Evolutionary conservation across 2,113 vertebrate species (phyloP).

Genomic region (Semnopithecus entellus): DNA sequence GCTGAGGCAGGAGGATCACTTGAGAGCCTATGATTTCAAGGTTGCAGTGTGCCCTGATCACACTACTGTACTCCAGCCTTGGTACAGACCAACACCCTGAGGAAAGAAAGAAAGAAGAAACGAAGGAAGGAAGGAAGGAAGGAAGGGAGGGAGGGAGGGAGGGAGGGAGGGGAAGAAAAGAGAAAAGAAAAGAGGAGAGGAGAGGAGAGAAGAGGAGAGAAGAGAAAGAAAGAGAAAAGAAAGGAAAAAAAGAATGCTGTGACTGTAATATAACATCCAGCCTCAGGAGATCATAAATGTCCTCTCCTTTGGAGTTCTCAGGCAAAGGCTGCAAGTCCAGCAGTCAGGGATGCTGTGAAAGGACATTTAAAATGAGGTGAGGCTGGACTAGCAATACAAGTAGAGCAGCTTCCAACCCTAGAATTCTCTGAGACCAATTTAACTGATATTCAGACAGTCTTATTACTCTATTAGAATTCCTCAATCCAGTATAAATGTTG

Average conservation of each 20-base stretch:
- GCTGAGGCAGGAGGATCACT: too few species aligned
- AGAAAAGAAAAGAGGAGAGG: too few species aligned
- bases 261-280: background rate
- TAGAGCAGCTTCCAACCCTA: background rate
- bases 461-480: background rate
- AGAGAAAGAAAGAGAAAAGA: too few species aligned
- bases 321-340: background rate
- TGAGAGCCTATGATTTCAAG: too few species aligned
- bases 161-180: too few species aligned
- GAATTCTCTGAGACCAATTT: background rate
- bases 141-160: fast-evolving
- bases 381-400: background rate
- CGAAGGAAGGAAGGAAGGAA: too few species aligned
- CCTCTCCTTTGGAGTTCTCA: background rate
- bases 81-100: too few species aligned
- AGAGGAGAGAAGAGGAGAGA: too few species aligned
- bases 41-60: too few species aligned
- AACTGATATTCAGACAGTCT: background rate
- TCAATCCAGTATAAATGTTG: background rate
- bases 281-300: background rate
- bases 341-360: background rate
- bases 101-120: too few species aligned
- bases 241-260: background rate
- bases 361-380: background rate
- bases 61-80: too few species aligned